phyloP scores from a whole-genome alignment of 2,797 vertebrate species.

The Enteromius argenteus region DNA sequence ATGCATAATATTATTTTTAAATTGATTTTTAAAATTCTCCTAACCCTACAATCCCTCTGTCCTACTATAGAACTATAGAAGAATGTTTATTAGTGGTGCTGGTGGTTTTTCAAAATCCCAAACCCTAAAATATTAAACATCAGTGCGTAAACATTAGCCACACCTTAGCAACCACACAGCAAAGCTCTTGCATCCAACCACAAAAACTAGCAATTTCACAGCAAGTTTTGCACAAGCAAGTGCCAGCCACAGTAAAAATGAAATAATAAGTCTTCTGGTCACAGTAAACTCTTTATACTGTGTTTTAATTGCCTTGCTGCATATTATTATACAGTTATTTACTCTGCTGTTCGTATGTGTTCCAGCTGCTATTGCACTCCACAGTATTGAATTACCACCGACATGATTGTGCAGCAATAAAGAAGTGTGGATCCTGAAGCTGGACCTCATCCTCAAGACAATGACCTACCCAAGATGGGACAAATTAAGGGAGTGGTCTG shows the following conservation, averaged over 20 bases:
- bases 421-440: background rate
- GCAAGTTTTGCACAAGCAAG: constrained; percentile 5
- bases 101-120: background rate
- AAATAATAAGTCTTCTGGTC: background rate
- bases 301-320: background rate
- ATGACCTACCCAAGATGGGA: constrained; percentile 76
- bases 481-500: constrained; percentile 83
- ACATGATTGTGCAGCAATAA: constrained; percentile 15
- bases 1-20: background rate
- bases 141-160: constrained; percentile 10
- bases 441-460: constrained; percentile 64
- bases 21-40: background rate
- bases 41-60: background rate
- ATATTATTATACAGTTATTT: background rate
- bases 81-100: background rate
- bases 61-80: no score
- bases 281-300: background rate
- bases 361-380: background rate
- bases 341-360: background rate
- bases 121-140: background rate
- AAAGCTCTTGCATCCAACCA: constrained; percentile 9
- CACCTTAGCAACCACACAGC: background rate
- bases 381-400: background rate
- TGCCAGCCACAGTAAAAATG: background rate
- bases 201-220: background rate